Percentiles rank a stretch among this genome's conserved stretches.
These are phyloP conservation scores for Tetramorium parvispinum DNA, from an alignment of 1,140 invertebrate species.

Conservation along the genomic window DNA sequence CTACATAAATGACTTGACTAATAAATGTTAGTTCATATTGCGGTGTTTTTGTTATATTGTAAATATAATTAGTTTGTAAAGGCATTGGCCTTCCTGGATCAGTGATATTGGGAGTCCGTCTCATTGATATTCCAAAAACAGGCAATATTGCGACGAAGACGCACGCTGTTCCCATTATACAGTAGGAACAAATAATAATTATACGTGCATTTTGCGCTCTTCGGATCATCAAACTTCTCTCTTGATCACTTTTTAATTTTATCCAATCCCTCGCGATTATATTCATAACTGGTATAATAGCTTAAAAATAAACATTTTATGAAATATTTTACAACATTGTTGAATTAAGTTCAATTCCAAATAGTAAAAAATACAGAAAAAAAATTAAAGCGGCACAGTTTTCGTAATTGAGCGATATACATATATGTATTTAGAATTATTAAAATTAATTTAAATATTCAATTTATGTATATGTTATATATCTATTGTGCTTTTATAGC, in stretches of 20 bases:
- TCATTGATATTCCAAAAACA: not conserved
- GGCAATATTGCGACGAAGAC: not conserved
- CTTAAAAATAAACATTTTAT: slow-evolving; percentile 14
- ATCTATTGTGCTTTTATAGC: too few relatives aligned
- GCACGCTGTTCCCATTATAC: not conserved
- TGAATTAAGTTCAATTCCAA: not conserved
- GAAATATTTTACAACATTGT: not conserved
- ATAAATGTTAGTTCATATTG: not conserved
- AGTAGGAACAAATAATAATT: not conserved
- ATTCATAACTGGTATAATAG: not conserved
- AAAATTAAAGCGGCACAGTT: not conserved
- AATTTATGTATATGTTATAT: too few relatives aligned
- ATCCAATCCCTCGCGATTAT: slow-evolving; percentile 33
- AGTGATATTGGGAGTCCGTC: not conserved
- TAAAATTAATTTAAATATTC: too few relatives aligned
- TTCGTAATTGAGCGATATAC: not conserved
- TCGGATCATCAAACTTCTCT: slow-evolving; percentile 10
- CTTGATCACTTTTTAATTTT: not conserved
- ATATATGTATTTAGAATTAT: too few relatives aligned
- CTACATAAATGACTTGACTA: not conserved
- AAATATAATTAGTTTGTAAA: not conserved
- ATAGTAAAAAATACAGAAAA: not conserved
- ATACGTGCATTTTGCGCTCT: slow-evolving; percentile 3
- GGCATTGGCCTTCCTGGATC: slow-evolving; percentile 3
- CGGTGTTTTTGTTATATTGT: slow-evolving; percentile 2